Conservation (phyloP, 2,888 invertebrate genomes). For the Oasisia sp. region DNA sequence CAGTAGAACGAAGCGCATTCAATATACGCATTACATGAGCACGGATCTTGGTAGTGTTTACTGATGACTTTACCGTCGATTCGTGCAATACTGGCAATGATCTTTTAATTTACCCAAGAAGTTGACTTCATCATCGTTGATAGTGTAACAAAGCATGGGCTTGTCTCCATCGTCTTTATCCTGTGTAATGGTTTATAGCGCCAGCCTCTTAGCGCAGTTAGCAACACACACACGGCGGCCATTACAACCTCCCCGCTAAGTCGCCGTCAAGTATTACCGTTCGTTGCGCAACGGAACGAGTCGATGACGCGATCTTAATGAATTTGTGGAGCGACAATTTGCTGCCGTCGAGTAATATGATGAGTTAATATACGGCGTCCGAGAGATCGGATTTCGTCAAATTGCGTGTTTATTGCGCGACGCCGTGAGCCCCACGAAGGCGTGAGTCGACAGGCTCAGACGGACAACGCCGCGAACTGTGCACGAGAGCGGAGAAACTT, state of each 20-base stretch:
- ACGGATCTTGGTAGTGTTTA: no score
- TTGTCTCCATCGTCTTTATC: neutral
- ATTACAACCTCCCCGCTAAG: neutral
- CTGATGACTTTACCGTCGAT: no score
- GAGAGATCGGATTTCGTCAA: neutral
- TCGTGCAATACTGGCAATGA: no score
- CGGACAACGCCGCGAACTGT: neutral
- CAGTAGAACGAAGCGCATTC: no score
- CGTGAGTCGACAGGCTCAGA: neutral
- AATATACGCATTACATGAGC: no score
- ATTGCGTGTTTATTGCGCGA: neutral
- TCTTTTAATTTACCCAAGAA: no score
- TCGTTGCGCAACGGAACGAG: neutral
- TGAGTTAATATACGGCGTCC: neutral
- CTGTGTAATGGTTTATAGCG: neutral
- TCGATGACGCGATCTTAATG: neutral
- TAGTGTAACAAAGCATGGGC: neutral
- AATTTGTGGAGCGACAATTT: slow-evolving; percentile 5
- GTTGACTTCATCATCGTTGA: no score
- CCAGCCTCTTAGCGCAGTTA: neutral
- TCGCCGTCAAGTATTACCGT: no score
- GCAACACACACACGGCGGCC: neutral
- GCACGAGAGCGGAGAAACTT: neutral
- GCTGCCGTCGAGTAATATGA: neutral
- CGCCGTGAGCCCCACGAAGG: neutral